phyloP scores from a whole-genome alignment of 2,888 invertebrate species.

The Noctua janthe region DNA sequence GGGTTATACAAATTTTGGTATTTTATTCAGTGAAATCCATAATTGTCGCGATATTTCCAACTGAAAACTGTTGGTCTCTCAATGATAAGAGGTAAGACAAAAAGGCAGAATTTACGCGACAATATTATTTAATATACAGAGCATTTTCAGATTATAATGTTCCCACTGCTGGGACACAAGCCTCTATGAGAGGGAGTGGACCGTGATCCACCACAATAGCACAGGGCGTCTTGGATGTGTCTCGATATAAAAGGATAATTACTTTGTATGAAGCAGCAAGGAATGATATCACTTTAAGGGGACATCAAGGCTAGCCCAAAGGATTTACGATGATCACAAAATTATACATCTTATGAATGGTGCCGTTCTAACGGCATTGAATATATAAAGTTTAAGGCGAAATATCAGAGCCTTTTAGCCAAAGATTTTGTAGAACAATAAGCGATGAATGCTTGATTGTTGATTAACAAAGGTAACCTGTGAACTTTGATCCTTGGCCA shows the following conservation, averaged over 20 bases:
- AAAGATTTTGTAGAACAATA: slow-evolving; percentile 63
- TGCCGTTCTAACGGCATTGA: slow-evolving; percentile 79
- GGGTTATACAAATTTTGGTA: no score
- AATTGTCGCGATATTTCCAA: no score
- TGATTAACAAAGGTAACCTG: slow-evolving; percentile 45
- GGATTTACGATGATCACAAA: slow-evolving; percentile 69
- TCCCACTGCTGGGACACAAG: not conserved
- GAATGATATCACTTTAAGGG: not conserved
- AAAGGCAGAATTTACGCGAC: not conserved
- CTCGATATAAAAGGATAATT: not conserved
- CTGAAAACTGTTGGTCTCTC: no score
- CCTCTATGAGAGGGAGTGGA: not conserved
- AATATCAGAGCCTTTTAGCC: slow-evolving; percentile 57
- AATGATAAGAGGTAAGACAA: no score
- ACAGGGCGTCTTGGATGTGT: not conserved
- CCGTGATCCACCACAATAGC: not conserved
- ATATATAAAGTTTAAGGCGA: slow-evolving; percentile 68
- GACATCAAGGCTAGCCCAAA: slow-evolving; percentile 41
- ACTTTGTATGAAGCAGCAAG: slow-evolving; percentile 5
- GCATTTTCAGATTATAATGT: not conserved
- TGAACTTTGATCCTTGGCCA: slow-evolving; percentile 29
- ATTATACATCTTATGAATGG: slow-evolving; percentile 65
- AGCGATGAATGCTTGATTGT: slow-evolving; percentile 36
- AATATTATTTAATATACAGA: not conserved
- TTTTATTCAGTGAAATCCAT: no score